Conservation (phyloP, 2,113 vertebrate genomes). For the Colinus virginianus region DNA sequence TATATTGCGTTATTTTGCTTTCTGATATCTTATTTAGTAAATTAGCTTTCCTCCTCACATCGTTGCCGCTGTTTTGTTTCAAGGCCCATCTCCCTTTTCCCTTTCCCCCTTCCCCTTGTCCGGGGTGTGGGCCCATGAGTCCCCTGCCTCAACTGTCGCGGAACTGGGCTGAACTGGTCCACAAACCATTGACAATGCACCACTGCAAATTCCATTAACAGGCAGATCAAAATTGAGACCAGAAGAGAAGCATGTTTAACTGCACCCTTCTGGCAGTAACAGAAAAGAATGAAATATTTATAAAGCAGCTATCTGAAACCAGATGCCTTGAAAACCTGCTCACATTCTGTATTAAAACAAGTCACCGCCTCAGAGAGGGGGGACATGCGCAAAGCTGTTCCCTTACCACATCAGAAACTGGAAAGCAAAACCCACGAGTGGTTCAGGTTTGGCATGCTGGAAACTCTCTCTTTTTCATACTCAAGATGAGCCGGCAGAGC, state of each 20-base stretch:
- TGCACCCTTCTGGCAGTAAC: neutral
- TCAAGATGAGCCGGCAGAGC: neutral
- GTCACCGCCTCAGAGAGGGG: neutral
- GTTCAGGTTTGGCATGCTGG: neutral
- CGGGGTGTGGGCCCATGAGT: no score
- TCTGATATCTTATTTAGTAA: no score
- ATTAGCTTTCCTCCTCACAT: no score
- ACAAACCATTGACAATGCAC: neutral
- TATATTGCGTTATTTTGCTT: no score
- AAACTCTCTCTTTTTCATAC: conserved; percentile 20
- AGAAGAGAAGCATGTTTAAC: neutral
- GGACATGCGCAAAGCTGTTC: fast-evolving
- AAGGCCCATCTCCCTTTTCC: no score
- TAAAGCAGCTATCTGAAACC: neutral
- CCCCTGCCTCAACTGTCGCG: no score
- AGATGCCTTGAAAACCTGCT: neutral
- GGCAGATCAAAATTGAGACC: neutral
- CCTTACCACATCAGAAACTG: neutral
- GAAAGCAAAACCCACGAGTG: conserved; percentile 32
- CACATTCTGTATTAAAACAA: neutral
- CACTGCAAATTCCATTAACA: neutral
- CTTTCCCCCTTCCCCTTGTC: no score
- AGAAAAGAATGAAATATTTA: neutral
- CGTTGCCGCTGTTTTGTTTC: no score
- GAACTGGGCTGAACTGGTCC: no score